Conservation (phyloP, 2,797 vertebrate genomes). For the Diplodus sargus region DNA sequence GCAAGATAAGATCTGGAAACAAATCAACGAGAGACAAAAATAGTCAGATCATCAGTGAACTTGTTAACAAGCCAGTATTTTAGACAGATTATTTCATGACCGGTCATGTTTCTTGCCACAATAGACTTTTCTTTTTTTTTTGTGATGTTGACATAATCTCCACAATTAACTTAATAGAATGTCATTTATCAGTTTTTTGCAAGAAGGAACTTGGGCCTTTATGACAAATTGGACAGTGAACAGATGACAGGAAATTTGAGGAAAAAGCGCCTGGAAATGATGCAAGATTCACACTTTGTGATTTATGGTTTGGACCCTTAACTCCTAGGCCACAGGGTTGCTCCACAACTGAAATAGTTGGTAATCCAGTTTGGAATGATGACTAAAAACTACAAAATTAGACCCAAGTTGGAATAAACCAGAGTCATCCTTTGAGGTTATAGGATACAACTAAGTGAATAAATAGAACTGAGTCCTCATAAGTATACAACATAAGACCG, state of each 20-base stretch:
- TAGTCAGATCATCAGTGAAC: background rate
- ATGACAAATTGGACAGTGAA: background rate
- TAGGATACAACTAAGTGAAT: background rate
- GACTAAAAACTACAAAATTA: background rate
- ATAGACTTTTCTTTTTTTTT: background rate
- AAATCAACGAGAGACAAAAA: too few species aligned
- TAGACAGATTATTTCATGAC: background rate
- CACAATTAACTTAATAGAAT: background rate
- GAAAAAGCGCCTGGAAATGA: too few species aligned
- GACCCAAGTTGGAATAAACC: background rate
- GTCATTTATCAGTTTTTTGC: background rate
- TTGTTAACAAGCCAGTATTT: background rate
- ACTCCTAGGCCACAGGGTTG: background rate
- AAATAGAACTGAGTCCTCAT: constrained; percentile 4
- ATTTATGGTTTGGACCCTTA: background rate
- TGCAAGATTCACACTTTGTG: background rate
- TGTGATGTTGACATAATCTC: background rate
- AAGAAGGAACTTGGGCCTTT: background rate
- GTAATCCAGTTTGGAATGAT: background rate
- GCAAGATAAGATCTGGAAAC: too few species aligned
- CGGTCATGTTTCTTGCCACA: background rate
- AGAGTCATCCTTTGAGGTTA: constrained; percentile 2
- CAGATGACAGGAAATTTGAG: background rate
- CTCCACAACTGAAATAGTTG: background rate
- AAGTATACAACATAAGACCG: constrained; percentile 6